Conservation (phyloP, 2,888 invertebrate species). For the Mythimna ferrago region DNA sequence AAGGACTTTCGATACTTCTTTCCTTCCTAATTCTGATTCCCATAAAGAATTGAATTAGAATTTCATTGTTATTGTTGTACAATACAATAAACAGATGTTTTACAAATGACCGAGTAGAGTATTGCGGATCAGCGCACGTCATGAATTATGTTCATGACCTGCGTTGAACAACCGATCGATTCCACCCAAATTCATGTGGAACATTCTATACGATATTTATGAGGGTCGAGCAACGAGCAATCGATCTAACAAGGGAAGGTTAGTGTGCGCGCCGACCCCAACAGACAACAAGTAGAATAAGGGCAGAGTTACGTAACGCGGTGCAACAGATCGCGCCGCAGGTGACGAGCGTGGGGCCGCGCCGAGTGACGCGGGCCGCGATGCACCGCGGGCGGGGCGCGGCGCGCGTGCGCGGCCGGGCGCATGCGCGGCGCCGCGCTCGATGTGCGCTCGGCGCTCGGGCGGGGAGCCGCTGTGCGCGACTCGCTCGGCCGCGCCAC, state of each 20-base stretch:
- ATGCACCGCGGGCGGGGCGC: conserved; percentile 26
- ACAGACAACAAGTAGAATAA: conserved; percentile 13
- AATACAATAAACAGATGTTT: not conserved
- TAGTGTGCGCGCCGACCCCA: conserved; percentile 15
- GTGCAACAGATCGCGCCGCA: conserved; percentile 45
- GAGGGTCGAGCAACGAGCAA: conserved; percentile 30
- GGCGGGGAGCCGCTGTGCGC: conserved; percentile 6
- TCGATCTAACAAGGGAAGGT: conserved; percentile 49
- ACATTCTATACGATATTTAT: conserved; percentile 13
- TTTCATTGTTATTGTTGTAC: too few species aligned
- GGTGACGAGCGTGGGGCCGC: not conserved
- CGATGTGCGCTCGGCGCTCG: conserved; percentile 55
- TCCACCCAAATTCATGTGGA: not conserved
- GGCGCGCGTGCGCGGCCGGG: conserved; percentile 43
- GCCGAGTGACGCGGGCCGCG: conserved; percentile 2
- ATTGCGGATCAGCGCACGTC: not conserved
- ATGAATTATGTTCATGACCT: not conserved
- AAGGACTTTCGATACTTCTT: too few species aligned
- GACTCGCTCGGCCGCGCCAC: conserved; percentile 28
- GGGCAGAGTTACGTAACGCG: conserved; percentile 36
- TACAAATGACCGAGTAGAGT: not conserved
- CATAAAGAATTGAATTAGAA: too few species aligned
- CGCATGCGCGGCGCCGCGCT: conserved; percentile 66
- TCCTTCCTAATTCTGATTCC: too few species aligned
- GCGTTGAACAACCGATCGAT: not conserved